Evolutionary conservation across 2,797 vertebrate genomes (phyloP).

Genomic region (Heteromormyrus szaboi): DNA sequence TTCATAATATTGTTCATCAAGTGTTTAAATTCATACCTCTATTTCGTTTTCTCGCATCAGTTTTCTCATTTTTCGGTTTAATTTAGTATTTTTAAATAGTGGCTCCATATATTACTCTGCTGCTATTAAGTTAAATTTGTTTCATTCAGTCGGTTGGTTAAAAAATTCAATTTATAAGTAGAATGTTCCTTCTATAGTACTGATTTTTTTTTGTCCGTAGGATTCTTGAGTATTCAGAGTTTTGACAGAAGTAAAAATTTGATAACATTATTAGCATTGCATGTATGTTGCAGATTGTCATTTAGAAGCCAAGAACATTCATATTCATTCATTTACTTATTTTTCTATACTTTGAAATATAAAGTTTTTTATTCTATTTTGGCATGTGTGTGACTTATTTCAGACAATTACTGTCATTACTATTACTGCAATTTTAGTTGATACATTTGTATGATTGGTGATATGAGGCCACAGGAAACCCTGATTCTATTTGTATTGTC

Average conservation of each 20-base stretch:
- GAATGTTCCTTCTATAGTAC: background rate
- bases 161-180: background rate
- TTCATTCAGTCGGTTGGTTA: background rate
- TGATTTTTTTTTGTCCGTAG: background rate
- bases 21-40: background rate
- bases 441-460: background rate
- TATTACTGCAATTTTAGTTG: background rate
- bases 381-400: background rate
- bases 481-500: background rate
- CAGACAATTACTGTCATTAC: background rate
- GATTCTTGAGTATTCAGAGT: background rate
- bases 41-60: background rate
- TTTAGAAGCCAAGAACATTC: background rate
- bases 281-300: background rate
- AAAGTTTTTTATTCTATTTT: background rate
- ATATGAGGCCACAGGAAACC: background rate
- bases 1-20: background rate
- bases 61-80: background rate
- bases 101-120: background rate
- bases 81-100: background rate
- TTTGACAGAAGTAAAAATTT: background rate
- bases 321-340: background rate
- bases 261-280: background rate
- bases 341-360: background rate
- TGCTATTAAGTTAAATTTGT: background rate